Conservation (phyloP, 2,113 vertebrate species). For the Ia io region DNA sequence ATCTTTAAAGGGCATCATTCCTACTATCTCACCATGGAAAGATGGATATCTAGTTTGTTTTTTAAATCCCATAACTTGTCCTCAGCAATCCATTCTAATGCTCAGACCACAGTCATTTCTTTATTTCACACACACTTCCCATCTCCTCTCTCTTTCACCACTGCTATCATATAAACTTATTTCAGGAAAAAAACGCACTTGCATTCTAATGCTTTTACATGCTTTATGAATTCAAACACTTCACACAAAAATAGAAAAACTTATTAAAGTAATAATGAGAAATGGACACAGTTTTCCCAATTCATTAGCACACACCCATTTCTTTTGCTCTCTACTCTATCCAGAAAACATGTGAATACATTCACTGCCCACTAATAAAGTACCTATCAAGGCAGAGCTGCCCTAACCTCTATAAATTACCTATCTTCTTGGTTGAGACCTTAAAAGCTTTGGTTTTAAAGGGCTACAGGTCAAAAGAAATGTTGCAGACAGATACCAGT, state of each 20-base stretch:
- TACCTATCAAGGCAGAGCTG: background rate
- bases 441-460: background rate
- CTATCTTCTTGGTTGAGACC: background rate
- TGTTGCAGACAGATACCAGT: background rate
- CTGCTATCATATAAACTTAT: background rate
- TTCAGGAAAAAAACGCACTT: background rate
- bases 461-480: background rate
- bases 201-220: conserved; percentile 4
- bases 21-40: conserved; percentile 7
- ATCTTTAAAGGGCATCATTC: conserved; percentile 15
- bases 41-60: background rate
- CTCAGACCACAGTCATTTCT: background rate
- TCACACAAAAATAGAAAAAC: background rate
- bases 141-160: background rate
- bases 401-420: background rate
- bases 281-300: background rate
- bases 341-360: background rate
- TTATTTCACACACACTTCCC: background rate
- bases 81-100: background rate
- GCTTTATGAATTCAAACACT: conserved; percentile 21
- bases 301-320: background rate
- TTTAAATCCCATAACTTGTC: background rate
- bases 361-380: background rate
- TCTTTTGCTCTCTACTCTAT: background rate
- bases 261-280: conserved; percentile 12